Evolutionary conservation across 2,113 vertebrate species (phyloP).

Genomic region (Hippocampus abdominalis): DNA sequence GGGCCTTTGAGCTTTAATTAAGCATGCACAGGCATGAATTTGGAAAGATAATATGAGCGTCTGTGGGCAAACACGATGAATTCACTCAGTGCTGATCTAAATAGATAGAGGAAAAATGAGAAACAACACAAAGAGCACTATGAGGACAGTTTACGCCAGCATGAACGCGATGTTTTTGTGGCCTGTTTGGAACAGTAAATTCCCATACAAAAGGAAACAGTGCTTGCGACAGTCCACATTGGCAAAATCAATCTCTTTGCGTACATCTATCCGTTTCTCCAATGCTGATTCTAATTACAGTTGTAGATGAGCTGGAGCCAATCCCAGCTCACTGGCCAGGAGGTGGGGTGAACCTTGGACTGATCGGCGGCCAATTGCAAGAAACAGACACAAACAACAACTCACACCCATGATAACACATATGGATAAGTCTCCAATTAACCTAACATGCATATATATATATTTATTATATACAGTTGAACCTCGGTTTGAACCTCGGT

Average conservation of each 20-base stretch:
- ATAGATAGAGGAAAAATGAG: slow-evolving; percentile 10
- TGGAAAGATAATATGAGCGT: slow-evolving; percentile 13
- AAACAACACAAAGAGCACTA: slow-evolving; percentile 13
- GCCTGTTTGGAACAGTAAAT: not conserved
- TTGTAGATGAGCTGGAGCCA: not conserved
- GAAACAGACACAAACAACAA: no score
- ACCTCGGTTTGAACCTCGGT: no score
- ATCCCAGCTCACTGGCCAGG: not conserved
- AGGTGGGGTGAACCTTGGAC: no score
- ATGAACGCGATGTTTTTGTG: not conserved
- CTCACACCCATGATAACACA: no score
- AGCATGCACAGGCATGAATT: slow-evolving; percentile 11
- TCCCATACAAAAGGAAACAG: not conserved
- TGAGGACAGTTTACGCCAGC: not conserved
- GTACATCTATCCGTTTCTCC: no score
- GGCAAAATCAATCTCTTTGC: not conserved
- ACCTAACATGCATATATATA: no score
- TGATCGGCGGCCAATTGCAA: no score
- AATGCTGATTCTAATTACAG: no score
- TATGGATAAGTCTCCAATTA: no score
- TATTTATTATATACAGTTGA: no score
- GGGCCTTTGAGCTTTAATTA: slow-evolving; percentile 19
- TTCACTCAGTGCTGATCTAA: slow-evolving; percentile 12
- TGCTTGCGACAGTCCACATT: not conserved
- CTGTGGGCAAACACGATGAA: slow-evolving; percentile 9